Evolutionary conservation across 2,797 vertebrate genomes (phyloP).

Genomic region (Petrocephalus schoutedeni): DNA sequence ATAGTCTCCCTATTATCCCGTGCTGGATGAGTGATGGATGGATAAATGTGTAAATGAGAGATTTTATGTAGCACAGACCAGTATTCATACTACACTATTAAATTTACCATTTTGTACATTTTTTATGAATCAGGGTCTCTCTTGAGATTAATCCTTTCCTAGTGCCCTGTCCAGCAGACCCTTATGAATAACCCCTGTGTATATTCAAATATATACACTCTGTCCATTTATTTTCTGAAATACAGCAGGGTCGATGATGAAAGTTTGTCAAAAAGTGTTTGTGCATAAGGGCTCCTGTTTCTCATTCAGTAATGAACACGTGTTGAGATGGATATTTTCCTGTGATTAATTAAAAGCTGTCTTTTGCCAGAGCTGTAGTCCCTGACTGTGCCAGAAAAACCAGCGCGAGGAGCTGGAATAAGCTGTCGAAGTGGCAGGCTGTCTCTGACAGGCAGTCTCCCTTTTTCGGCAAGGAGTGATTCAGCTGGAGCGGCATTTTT

Average conservation of each 20-base stretch:
- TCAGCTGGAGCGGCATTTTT: background rate
- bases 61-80: background rate
- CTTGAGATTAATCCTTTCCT: background rate
- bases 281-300: background rate
- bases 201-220: background rate
- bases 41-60: background rate
- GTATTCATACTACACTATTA: background rate
- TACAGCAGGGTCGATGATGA: background rate
- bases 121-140: background rate
- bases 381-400: background rate
- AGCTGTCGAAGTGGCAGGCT: too few relatives aligned
- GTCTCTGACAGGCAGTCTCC: background rate
- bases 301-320: background rate
- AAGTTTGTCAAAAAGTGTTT: background rate
- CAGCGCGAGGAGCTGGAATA: background rate
- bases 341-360: background rate
- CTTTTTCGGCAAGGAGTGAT: background rate
- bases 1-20: background rate
- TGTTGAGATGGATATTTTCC: background rate
- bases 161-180: background rate
- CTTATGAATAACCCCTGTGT: background rate
- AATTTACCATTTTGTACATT: background rate
- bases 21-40: background rate
- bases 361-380: background rate
- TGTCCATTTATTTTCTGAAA: background rate